Conservation (phyloP, 2,113 vertebrate species). For the Callipepla squamata region DNA sequence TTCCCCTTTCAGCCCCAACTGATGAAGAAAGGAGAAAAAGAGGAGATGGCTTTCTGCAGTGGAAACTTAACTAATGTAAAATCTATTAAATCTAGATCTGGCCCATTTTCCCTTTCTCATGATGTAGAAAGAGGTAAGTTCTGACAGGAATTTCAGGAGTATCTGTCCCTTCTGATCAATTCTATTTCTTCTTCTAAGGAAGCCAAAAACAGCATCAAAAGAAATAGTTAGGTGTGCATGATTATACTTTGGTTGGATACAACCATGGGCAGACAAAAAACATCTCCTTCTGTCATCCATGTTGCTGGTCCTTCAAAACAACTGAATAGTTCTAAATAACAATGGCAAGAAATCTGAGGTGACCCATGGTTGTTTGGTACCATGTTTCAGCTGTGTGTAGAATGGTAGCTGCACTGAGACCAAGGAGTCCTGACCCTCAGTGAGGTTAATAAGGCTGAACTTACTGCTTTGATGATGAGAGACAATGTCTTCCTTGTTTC, state of each 20-base stretch:
- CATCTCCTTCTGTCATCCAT: background rate
- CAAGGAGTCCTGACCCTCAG: background rate
- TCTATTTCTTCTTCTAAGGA: background rate
- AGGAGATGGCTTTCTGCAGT: background rate
- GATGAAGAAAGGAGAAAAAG: background rate
- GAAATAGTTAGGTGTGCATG: accelerated
- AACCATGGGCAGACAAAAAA: background rate
- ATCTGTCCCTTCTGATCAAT: background rate
- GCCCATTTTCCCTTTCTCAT: background rate
- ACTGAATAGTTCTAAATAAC: background rate
- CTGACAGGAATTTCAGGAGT: background rate
- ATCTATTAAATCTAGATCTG: background rate
- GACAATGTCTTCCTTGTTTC: background rate
- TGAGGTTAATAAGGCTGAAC: background rate
- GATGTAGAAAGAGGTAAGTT: background rate
- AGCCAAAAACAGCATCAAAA: background rate
- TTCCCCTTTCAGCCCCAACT: background rate
- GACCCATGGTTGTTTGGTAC: background rate
- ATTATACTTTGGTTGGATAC: background rate
- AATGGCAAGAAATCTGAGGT: background rate
- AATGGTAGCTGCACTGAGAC: background rate
- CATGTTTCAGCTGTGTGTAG: accelerated
- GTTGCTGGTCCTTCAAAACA: background rate
- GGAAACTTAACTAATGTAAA: background rate
- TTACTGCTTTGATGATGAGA: background rate